These are phyloP conservation scores for Gryllus longicercus DNA, from an alignment of 2,888 invertebrate species.

Conservation along the genomic window DNA sequence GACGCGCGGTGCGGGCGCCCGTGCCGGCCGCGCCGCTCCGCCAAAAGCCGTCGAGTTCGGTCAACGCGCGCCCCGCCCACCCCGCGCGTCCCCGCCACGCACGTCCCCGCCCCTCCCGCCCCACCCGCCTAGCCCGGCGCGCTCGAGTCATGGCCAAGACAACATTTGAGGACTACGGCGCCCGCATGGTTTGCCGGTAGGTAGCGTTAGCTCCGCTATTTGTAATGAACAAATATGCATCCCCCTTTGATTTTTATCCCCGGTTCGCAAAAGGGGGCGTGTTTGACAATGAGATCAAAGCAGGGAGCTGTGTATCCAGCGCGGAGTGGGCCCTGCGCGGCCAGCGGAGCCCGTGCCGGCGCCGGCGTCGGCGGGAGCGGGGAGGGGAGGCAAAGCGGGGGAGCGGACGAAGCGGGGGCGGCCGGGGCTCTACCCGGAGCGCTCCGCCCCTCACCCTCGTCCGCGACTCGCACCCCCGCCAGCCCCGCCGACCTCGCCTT, in stretches of 20 bases:
- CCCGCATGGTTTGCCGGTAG: conserved; percentile 17
- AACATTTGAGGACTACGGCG: conserved; percentile 17
- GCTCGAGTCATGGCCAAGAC: conserved; percentile 7
- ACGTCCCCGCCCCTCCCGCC: background rate
- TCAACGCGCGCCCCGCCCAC: too few relatives aligned
- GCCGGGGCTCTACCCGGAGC: background rate
- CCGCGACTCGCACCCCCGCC: too few relatives aligned
- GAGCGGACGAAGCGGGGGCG: background rate
- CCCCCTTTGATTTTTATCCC: conserved; percentile 9
- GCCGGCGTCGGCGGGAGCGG: background rate
- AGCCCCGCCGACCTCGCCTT: too few relatives aligned
- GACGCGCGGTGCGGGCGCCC: too few relatives aligned
- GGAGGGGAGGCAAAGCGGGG: background rate
- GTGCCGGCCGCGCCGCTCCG: too few relatives aligned
- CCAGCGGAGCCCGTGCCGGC: background rate
- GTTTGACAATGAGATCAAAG: conserved; percentile 17
- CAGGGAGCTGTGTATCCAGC: conserved; percentile 17
- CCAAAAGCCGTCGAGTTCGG: too few relatives aligned
- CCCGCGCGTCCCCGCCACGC: too few relatives aligned
- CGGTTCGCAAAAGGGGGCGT: background rate
- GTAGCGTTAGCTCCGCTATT: conserved; percentile 6
- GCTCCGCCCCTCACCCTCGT: too few relatives aligned
- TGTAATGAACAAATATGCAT: conserved; percentile 17
- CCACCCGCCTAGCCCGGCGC: background rate
- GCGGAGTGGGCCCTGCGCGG: conserved; percentile 17